phyloP scores from a whole-genome alignment of 2,797 vertebrate genomes.

The Chaunax sp. region DNA sequence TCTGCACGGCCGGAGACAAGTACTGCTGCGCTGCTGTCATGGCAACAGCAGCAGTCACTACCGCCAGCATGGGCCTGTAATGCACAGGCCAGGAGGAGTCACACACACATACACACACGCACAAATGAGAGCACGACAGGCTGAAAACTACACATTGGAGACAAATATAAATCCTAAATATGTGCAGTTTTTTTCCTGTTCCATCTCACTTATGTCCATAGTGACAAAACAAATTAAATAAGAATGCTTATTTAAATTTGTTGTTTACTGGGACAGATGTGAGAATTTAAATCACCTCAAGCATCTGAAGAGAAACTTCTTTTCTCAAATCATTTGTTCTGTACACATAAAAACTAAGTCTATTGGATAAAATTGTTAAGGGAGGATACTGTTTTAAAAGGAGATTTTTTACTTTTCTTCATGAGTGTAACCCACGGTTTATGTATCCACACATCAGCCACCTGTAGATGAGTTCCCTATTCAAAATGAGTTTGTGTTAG shows the following conservation, averaged over 20 bases:
- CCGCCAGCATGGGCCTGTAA: conserved; percentile 89
- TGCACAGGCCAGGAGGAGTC: conserved; percentile 75
- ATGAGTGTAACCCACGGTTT: too few species aligned
- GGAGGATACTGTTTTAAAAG: neutral
- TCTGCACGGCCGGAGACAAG: conserved; percentile 83
- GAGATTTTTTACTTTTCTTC: neutral
- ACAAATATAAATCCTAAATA: conserved; percentile 9
- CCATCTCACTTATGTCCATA: neutral
- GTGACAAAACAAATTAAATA: neutral
- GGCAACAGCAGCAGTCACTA: conserved; percentile 92
- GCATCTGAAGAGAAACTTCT: neutral
- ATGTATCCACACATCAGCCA: neutral
- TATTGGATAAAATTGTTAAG: neutral
- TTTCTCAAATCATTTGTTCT: neutral
- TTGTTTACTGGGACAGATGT: neutral
- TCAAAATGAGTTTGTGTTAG: neutral
- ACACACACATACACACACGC: conserved; percentile 33
- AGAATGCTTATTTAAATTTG: neutral
- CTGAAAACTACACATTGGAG: conserved; percentile 32
- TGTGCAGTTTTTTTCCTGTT: conserved; percentile 4
- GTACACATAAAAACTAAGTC: too few species aligned
- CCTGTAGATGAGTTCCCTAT: neutral
- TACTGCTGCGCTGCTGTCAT: conserved; percentile 91
- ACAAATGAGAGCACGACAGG: conserved; percentile 2
- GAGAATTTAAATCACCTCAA: neutral